A percentile compares a stretch with the other conserved stretches of the same genome.
Evolutionary conservation across 2,797 vertebrate species (phyloP).

Genomic region (Molossus alvarezi): DNA sequence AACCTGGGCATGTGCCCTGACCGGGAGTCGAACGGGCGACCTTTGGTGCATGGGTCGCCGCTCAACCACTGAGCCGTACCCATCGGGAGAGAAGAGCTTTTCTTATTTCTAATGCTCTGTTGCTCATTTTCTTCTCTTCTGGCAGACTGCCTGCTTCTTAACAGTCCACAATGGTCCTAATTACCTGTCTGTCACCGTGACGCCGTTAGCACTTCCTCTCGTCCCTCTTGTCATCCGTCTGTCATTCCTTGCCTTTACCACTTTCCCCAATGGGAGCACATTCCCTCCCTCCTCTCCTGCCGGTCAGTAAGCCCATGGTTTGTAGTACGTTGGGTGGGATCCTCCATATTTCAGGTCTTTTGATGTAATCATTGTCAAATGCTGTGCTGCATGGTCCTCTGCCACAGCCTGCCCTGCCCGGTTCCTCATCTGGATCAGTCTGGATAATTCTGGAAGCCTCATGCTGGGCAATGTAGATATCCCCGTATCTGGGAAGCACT

Average conservation of each 20-base stretch:
- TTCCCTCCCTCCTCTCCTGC: background rate
- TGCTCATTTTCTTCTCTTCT: background rate
- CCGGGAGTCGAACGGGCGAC: too few species aligned
- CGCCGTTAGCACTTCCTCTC: background rate
- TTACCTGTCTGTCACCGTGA: background rate
- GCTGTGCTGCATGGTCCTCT: background rate
- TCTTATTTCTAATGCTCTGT: background rate
- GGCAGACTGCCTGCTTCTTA: background rate
- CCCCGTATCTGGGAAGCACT: background rate
- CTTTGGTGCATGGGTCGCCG: too few species aligned
- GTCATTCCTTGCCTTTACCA: background rate
- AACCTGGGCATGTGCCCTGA: too few species aligned
- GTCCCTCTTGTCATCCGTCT: background rate
- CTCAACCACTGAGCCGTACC: too few species aligned
- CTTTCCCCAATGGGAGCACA: background rate
- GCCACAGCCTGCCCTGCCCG: rapidly evolving
- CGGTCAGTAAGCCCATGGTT: background rate
- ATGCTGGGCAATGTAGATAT: background rate
- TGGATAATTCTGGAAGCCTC: background rate
- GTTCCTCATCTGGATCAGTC: background rate
- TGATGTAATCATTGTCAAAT: background rate
- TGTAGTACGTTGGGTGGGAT: background rate
- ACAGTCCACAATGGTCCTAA: background rate
- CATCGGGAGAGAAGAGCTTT: background rate
- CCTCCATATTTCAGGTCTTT: constrained; percentile 3